Evolutionary conservation across 2,888 invertebrate species (phyloP).

Genomic region (Allophyes oxyacanthae): DNA sequence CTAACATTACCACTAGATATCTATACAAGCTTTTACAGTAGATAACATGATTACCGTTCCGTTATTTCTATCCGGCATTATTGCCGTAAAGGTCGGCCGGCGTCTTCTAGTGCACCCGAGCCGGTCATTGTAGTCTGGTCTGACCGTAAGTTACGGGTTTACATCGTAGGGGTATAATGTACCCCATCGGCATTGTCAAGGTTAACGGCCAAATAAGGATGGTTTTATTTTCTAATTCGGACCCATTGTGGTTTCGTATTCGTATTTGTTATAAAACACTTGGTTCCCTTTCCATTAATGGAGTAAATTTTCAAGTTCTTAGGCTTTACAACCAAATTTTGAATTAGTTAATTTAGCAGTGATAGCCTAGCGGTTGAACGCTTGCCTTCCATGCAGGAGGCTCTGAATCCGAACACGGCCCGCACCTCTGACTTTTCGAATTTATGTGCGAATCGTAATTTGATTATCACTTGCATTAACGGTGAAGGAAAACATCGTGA

Average conservation of each 20-base stretch:
- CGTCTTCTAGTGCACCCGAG: constrained; percentile 58
- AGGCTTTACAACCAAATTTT: too few species aligned
- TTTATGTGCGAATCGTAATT: too few species aligned
- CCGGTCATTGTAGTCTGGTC: constrained; percentile 42
- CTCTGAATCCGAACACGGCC: too few species aligned
- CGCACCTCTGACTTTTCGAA: too few species aligned
- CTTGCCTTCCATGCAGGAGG: too few species aligned
- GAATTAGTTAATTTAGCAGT: too few species aligned
- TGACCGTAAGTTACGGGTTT: constrained; percentile 40
- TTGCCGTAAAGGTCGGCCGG: constrained; percentile 30
- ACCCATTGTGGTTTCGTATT: not conserved
- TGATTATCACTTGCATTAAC: too few species aligned
- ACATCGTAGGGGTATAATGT: constrained; percentile 23
- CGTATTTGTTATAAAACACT: too few species aligned
- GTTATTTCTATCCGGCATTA: constrained; percentile 31
- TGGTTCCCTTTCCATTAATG: too few species aligned
- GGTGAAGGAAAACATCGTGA: too few species aligned
- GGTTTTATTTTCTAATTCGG: not conserved
- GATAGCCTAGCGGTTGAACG: too few species aligned
- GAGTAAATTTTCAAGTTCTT: too few species aligned
- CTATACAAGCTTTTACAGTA: constrained; percentile 9
- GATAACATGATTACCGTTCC: constrained; percentile 19
- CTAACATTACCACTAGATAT: not conserved
- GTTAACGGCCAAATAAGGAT: constrained; percentile 7
- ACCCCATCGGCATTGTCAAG: constrained; percentile 18